Base-by-base conservation (phyloP, 1,140 invertebrate genomes). In the Aricia agestis region DNA sequence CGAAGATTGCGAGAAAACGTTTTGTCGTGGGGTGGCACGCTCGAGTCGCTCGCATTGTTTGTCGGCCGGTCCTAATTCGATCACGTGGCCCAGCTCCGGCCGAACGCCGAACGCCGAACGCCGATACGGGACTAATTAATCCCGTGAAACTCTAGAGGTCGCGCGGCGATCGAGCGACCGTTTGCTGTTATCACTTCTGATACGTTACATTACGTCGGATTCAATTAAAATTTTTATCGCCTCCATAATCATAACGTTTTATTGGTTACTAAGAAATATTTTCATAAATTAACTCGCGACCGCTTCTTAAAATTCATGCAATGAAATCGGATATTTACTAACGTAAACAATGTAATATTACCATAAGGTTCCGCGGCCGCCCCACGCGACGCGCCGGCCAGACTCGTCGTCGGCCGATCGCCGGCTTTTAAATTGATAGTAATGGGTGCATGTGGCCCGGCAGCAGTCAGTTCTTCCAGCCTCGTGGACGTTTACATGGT, bases 1-100 rank as follows among this genome's bases (percentile, higher is more conserved):
- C 89, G 86, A 86, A 90, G 89, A 91, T 91, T 91, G 89, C 85
- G 85, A 86, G 87, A 83, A 91, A 91, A 87, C 86, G 87, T 89
- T 91, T 89, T 90, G 87, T 89, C 87, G 86, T 89, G 80, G 86
- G 89, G 87, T 89, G 81, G 82, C 78, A 78, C 84, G 81, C 75
- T 85, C 81, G 72, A 79, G 69, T 83, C 80, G 82, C 70, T 81
- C 76, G 73, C 81, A 84, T 89, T 88, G 87, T 91, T 84, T 85
- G 88, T 74, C 58, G 78, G 72, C 75, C 70, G 74, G 76, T 74
- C 78, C 85, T 90, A 90, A 90, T 90, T 89, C 79, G 83, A 87
- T 84, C 75, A 82, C 81, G 84, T 83, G 81, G 80, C 80, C 84
- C 82, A 79, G 18, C 2, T n/a, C n/a, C 58, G 15, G 19, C 19